phyloP scores from a whole-genome alignment of 2,113 vertebrate genomes.

The Solea senegalensis region DNA sequence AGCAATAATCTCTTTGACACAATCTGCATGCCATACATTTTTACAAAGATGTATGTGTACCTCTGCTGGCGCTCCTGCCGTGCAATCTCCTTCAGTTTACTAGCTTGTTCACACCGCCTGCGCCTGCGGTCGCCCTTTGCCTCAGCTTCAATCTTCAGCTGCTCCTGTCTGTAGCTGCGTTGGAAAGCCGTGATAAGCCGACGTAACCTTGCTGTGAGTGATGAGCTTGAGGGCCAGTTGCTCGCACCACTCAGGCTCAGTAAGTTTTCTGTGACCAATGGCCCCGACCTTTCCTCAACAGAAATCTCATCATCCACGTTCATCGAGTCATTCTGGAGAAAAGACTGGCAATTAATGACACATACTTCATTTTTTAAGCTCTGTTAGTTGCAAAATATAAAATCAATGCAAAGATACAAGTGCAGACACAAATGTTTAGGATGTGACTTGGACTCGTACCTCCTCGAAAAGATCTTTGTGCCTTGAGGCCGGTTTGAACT shows the following conservation, averaged over 20 bases:
- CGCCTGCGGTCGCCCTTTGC: conserved; percentile 90
- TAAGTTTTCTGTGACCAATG: conserved; percentile 45
- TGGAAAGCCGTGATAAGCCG: conserved; percentile 92
- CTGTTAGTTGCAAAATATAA: no score
- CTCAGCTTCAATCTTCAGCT: conserved; percentile 91
- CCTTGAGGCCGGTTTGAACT: conserved; percentile 88
- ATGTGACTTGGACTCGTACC: conserved; percentile 69
- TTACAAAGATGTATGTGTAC: conserved; percentile 56
- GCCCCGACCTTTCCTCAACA: conserved; percentile 84
- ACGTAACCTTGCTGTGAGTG: conserved; percentile 88
- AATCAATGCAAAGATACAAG: neutral
- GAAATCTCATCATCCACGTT: conserved; percentile 90
- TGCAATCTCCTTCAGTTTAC: conserved; percentile 92
- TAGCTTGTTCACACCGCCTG: conserved; percentile 89
- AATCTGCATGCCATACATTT: neutral
- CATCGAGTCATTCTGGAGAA: conserved; percentile 84
- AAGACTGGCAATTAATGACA: conserved; percentile 4
- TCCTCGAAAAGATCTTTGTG: conserved; percentile 90
- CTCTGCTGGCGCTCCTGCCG: conserved; percentile 91
- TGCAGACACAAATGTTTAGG: neutral
- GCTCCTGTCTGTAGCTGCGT: conserved; percentile 90
- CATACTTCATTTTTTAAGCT: neutral
- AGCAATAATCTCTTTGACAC: neutral
- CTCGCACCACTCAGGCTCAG: conserved; percentile 76
- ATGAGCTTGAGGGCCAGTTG: conserved; percentile 90